These are phyloP conservation scores for Enhydra lutris DNA, from an alignment of 2,113 vertebrate species.

Conservation along the genomic window DNA sequence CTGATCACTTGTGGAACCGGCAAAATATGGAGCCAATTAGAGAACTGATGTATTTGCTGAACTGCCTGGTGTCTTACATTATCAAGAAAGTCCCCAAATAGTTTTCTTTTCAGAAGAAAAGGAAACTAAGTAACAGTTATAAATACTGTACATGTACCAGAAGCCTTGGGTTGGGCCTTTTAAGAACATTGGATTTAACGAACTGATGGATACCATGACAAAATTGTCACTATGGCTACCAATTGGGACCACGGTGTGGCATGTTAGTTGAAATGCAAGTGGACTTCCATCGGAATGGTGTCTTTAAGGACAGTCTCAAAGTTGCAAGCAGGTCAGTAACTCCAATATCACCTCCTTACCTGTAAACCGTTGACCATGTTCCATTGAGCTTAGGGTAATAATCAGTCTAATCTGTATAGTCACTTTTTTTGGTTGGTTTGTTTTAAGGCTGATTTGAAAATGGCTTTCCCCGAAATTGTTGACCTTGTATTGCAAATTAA, in stretches of 20 bases:
- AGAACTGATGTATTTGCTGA: background rate
- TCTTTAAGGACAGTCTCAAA: background rate
- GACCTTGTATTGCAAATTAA: conserved; percentile 31
- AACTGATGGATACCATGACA: background rate
- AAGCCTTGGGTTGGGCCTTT: background rate
- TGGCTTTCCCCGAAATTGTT: conserved; percentile 13
- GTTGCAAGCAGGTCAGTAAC: background rate
- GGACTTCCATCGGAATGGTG: background rate
- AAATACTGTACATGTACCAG: background rate
- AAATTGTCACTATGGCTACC: background rate
- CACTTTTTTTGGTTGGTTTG: background rate
- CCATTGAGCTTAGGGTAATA: background rate
- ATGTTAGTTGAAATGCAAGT: background rate
- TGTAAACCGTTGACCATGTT: background rate
- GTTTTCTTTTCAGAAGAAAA: background rate
- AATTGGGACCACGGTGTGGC: background rate
- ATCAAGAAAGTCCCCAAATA: background rate
- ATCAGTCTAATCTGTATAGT: background rate
- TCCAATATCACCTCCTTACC: background rate
- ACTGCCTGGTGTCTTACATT: background rate
- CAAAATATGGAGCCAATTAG: background rate
- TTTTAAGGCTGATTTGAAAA: background rate
- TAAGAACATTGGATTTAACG: background rate
- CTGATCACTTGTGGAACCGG: background rate
- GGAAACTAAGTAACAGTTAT: background rate